phyloP scores from a whole-genome alignment of 2,113 vertebrate genomes.

The Sisor rabdophorus region DNA sequence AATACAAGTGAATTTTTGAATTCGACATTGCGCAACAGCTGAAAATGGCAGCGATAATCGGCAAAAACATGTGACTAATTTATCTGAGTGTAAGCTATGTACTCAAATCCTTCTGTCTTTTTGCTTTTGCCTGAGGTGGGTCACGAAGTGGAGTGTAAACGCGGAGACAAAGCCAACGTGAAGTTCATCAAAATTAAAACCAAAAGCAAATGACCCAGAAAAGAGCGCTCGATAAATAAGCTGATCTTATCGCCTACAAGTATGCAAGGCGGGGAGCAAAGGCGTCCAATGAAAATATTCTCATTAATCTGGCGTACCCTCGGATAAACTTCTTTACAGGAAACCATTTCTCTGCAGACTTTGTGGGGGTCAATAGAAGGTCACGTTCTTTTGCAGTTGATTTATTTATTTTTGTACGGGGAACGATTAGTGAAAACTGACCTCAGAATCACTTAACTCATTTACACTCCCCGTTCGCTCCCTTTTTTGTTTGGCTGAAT shows the following conservation, averaged over 20 bases:
- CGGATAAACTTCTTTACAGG: slow-evolving; percentile 81
- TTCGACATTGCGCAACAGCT: slow-evolving; percentile 84
- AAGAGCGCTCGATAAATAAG: slow-evolving; percentile 88
- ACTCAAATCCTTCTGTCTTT: slow-evolving; percentile 87
- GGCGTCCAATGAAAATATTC: slow-evolving; percentile 85
- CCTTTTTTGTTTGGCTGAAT: slow-evolving; percentile 50
- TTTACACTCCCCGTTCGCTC: slow-evolving; percentile 50
- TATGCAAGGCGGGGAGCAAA: slow-evolving; percentile 68
- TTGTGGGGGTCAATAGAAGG: slow-evolving; percentile 83
- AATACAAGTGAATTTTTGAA: slow-evolving; percentile 86
- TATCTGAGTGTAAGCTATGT: slow-evolving; percentile 87
- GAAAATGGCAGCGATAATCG: slow-evolving; percentile 91
- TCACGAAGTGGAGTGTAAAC: slow-evolving; percentile 31
- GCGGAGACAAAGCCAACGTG: slow-evolving; percentile 86
- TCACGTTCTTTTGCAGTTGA: slow-evolving; percentile 63
- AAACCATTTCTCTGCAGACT: slow-evolving; percentile 85
- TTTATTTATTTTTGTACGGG: slow-evolving; percentile 47
- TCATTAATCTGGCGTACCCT: slow-evolving; percentile 81
- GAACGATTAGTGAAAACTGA: slow-evolving; percentile 61
- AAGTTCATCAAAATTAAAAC: slow-evolving; percentile 96
- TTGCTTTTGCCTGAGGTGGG: slow-evolving; percentile 70
- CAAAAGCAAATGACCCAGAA: slow-evolving; percentile 86
- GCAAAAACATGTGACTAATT: slow-evolving; percentile 82
- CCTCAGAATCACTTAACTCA: slow-evolving; percentile 65
- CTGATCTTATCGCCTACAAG: slow-evolving; percentile 80